Conservation (phyloP, 2,113 vertebrate genomes). For the Oplegnathus fasciatus region DNA sequence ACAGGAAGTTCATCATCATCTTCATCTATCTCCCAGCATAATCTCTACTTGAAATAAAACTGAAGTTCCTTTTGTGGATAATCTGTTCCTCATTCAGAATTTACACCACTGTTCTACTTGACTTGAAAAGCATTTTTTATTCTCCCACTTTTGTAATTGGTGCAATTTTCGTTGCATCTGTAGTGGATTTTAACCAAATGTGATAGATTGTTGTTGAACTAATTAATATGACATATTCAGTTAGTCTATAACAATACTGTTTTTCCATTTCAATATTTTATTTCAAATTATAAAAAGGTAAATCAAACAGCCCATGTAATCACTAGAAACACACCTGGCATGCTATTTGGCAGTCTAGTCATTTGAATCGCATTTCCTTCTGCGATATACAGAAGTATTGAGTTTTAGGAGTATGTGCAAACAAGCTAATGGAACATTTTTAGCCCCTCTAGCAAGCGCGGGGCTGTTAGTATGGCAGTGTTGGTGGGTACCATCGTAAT, state of each 20-base stretch:
- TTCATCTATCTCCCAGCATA: background rate
- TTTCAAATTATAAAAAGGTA: background rate
- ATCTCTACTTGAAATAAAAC: background rate
- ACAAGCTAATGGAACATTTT: constrained; percentile 29
- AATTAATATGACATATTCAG: background rate
- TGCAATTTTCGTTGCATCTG: background rate
- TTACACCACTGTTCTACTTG: background rate
- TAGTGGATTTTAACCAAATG: background rate
- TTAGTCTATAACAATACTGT: background rate
- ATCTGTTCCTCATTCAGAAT: background rate
- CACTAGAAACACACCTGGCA: background rate
- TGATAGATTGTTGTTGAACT: background rate
- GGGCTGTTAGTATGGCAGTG: background rate
- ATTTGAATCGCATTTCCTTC: background rate
- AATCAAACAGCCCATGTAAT: background rate
- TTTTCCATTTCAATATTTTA: background rate
- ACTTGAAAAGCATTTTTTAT: background rate
- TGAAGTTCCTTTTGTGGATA: background rate
- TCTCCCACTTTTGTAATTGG: background rate
- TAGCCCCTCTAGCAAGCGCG: background rate
- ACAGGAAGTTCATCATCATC: background rate
- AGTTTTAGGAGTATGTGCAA: background rate
- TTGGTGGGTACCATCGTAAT: constrained; percentile 14
- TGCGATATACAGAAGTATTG: constrained; percentile 2
- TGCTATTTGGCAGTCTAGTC: background rate